Base-by-base conservation (phyloP, 2,888 invertebrate genomes). In the Choristoneura rosaceana region DNA sequence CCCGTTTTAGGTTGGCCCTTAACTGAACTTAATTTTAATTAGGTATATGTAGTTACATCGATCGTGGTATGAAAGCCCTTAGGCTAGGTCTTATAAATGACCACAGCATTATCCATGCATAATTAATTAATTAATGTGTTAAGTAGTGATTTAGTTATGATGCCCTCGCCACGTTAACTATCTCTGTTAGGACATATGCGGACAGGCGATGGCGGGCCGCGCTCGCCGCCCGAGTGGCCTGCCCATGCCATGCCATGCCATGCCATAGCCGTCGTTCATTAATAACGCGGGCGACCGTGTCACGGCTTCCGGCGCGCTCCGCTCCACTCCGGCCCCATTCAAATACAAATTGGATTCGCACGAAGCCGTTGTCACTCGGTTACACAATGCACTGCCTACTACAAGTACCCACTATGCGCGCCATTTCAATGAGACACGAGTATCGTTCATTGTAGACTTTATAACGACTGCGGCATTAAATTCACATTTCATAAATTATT, bases 311-410 rank as follows among this genome's bases (percentile, higher is more conserved):
- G 92, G 90, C 84, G 79, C 80, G 79, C 74, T 77, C 76, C 59
- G 63, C 70, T 41, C 47, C 47, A 47, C 47, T 47, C 52, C 82
- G 79, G 82, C 84, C 87, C 84, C 87, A 87, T 90, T 90, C 88
- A 87, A 90, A 90, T 90, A 88, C 83, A 84, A 89, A 89, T 89
- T 87, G 84, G 87, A 89, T 91, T 91, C 86, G 90, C 90, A 85
- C 83, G 83, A 79, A 86, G 80, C 77, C 79, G 78, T 78, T 80
- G 80, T 78, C 82, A 76, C 82, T 84, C 75, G 71, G 73, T 79
- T 84, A 83, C 81, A 86, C 83, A 85, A 87, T 84, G 81, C 81
- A 79, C 74, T 81, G 80, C 80, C 80, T 69, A 74, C 73, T 74
- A 84, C 82, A 77, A 77, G 79, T 80, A 78, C 80, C 81, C 78